A percentile compares a stretch with the other conserved stretches of the same genome.
Conservation (phyloP, 1,140 invertebrate genomes). For the Aplysia californica region DNA sequence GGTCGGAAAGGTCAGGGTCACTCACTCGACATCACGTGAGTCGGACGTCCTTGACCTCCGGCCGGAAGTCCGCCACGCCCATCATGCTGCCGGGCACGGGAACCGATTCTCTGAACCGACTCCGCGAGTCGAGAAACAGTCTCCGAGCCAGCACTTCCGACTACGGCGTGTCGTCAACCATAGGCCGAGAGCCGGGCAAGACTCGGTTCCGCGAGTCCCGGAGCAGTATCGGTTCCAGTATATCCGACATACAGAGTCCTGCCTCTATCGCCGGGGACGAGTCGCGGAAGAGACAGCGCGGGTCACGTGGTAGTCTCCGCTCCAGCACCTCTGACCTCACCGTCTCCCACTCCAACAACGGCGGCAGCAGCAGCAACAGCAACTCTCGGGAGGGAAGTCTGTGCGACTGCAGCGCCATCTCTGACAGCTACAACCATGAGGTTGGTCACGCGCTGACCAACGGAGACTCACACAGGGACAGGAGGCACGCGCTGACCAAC, state of each 20-base stretch:
- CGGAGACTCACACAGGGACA: too few relatives aligned
- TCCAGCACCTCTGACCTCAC: neutral
- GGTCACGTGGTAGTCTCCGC: neutral
- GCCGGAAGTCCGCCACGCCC: conserved; percentile 37
- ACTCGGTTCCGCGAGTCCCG: neutral
- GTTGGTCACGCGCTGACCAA: too few relatives aligned
- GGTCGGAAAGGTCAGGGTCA: neutral
- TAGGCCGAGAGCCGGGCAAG: neutral
- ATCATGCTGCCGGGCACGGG: conserved; percentile 50
- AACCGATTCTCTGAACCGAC: conserved; percentile 29
- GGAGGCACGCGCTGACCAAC: too few relatives aligned
- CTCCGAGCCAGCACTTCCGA: neutral
- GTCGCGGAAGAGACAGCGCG: neutral
- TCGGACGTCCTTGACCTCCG: conserved; percentile 26
- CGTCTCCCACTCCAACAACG: neutral
- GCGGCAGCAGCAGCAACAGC: neutral
- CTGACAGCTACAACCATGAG: too few relatives aligned
- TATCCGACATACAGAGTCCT: neutral
- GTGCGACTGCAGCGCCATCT: too few relatives aligned
- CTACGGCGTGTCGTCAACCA: neutral
- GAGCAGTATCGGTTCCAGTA: neutral
- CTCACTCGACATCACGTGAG: neutral
- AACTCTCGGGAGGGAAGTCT: too few relatives aligned
- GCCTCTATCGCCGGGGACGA: neutral
- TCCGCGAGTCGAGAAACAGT: conserved; percentile 29